Conservation (phyloP, 2,888 invertebrate genomes). For the Rhagium mordax region DNA sequence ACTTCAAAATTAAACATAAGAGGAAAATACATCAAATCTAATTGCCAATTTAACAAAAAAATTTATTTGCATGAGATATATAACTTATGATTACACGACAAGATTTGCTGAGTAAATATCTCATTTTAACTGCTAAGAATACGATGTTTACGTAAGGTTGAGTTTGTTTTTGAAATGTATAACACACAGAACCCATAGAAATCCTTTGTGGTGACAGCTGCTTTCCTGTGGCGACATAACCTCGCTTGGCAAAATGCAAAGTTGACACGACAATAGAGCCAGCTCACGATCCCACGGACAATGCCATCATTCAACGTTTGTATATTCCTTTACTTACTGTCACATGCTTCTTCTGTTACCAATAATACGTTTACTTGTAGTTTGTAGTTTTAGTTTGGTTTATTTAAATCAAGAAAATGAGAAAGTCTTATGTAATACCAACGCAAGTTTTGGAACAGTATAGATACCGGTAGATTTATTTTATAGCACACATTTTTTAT, state of each 20-base stretch:
- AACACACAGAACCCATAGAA: constrained; percentile 46
- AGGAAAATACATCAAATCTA: not conserved
- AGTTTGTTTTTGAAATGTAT: constrained; percentile 43
- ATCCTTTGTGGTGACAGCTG: constrained; percentile 56
- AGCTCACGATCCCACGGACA: constrained; percentile 44
- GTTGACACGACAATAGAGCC: constrained; percentile 43
- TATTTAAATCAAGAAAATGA: not conserved
- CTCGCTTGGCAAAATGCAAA: constrained; percentile 41
- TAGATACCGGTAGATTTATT: no score
- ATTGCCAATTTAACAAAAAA: not conserved
- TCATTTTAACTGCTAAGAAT: constrained; percentile 38
- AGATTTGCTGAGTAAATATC: constrained; percentile 41
- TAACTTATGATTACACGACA: constrained; percentile 37
- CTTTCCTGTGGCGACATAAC: constrained; percentile 52
- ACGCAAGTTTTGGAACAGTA: no score
- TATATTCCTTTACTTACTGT: not conserved
- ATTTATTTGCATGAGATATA: constrained; percentile 19
- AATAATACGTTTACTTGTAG: not conserved
- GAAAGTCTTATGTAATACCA: no score
- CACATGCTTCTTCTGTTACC: not conserved
- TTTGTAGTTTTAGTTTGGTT: not conserved
- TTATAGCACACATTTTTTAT: no score
- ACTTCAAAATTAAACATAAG: not conserved
- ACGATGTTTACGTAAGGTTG: constrained; percentile 38
- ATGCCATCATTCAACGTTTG: constrained; percentile 38